phyloP scores from a whole-genome alignment of 2,113 vertebrate species.

The Astur gentilis region DNA sequence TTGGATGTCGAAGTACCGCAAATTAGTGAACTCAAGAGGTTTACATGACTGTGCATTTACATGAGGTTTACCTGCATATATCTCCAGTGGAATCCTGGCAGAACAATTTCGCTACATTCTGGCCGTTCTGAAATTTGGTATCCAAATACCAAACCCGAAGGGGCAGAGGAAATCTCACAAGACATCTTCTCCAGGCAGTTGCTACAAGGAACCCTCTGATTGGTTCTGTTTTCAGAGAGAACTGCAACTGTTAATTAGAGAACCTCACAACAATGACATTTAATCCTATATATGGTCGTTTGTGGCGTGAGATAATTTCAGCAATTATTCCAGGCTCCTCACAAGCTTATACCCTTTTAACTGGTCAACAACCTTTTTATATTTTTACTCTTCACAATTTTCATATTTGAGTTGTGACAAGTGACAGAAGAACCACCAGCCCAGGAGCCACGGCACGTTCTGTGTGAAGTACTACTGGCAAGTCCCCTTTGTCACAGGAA shows the following conservation, averaged over 20 bases:
- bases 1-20: background rate
- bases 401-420: background rate
- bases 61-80: background rate
- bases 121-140: background rate
- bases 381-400: background rate
- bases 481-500: background rate
- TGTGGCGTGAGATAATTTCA: background rate
- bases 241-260: background rate
- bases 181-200: background rate
- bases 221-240: background rate
- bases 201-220: background rate
- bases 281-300: background rate
- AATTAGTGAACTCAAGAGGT: background rate
- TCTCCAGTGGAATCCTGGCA: background rate
- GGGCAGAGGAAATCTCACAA: background rate
- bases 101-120: background rate
- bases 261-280: background rate
- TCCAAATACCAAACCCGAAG: background rate
- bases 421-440: background rate
- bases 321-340: background rate
- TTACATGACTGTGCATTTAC: background rate
- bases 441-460: background rate
- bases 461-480: background rate
- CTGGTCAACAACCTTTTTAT: background rate
- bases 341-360: background rate